These are phyloP conservation scores for Aeoliscus strigatus DNA, from an alignment of 2,797 vertebrate genomes.

Conservation along the genomic window DNA sequence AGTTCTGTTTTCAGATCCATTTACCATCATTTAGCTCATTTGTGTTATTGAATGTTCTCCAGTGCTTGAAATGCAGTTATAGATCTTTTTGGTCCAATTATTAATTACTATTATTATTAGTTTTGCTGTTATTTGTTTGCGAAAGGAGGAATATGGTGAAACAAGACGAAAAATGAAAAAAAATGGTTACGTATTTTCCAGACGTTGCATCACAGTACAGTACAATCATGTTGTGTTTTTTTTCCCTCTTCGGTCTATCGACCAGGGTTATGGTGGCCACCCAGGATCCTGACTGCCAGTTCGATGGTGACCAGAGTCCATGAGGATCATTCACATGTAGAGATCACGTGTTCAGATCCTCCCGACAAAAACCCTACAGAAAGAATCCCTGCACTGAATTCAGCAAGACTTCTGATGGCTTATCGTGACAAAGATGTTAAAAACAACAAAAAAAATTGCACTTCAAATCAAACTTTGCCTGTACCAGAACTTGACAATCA, in stretches of 20 bases:
- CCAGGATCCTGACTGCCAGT: conserved; percentile 76
- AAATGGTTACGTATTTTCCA: background rate
- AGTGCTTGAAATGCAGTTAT: conserved; percentile 3
- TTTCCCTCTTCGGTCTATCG: conserved; percentile 70
- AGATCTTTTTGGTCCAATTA: background rate
- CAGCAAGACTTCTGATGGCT: conserved; percentile 34
- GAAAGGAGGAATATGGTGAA: background rate
- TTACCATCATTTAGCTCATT: background rate
- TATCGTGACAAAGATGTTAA: conserved; percentile 40
- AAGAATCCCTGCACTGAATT: conserved; percentile 44
- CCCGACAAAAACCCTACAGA: conserved; percentile 33
- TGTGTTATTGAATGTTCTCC: background rate
- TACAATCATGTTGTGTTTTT: no score
- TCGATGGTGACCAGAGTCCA: conserved; percentile 59
- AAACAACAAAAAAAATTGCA: conserved; percentile 48
- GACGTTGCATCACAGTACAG: no score
- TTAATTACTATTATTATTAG: no score
- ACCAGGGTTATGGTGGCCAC: conserved; percentile 71
- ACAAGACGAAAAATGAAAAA: background rate
- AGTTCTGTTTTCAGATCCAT: conserved; percentile 10
- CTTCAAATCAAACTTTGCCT: conserved; percentile 59
- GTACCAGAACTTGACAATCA: conserved; percentile 72
- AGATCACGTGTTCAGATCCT: conserved; percentile 42
- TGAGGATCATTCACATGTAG: conserved; percentile 63
- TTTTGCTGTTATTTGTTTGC: conserved; percentile 2